phyloP scores from a whole-genome alignment of 2,113 vertebrate genomes.

The Epinephelus fuscoguttatus region DNA sequence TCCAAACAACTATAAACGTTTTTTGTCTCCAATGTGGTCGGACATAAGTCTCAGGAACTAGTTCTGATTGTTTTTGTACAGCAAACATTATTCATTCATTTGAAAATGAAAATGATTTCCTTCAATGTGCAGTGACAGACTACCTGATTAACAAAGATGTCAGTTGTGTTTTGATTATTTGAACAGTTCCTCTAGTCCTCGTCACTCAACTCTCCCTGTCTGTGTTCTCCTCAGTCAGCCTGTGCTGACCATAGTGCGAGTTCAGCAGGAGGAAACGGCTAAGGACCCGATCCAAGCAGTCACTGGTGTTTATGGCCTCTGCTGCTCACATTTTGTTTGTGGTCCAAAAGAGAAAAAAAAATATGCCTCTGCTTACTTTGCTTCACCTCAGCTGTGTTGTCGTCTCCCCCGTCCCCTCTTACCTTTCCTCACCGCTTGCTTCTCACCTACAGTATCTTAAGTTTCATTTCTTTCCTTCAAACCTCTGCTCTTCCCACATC shows the following conservation, averaged over 20 bases:
- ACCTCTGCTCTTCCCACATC: background rate
- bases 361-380: conserved; percentile 39
- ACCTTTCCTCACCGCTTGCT: background rate
- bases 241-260: conserved; percentile 41
- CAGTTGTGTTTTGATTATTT: background rate
- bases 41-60: too few species aligned
- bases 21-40: background rate
- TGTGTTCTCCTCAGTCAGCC: background rate
- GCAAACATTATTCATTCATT: background rate
- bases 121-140: background rate
- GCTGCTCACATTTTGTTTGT: conserved; percentile 71
- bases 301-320: conserved; percentile 73
- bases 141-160: background rate
- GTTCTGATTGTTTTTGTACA: background rate
- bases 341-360: conserved; percentile 50
- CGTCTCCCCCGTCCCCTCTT: background rate
- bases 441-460: conserved; percentile 9
- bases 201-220: background rate
- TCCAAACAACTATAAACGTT: background rate
- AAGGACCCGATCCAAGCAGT: conserved; percentile 59
- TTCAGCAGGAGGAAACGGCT: conserved; percentile 47
- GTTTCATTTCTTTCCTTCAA: background rate
- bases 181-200: background rate
- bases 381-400: conserved; percentile 28
- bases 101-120: too few species aligned